These are phyloP conservation scores for Clupea harengus DNA, from an alignment of 2,113 vertebrate species.

Conservation along the genomic window DNA sequence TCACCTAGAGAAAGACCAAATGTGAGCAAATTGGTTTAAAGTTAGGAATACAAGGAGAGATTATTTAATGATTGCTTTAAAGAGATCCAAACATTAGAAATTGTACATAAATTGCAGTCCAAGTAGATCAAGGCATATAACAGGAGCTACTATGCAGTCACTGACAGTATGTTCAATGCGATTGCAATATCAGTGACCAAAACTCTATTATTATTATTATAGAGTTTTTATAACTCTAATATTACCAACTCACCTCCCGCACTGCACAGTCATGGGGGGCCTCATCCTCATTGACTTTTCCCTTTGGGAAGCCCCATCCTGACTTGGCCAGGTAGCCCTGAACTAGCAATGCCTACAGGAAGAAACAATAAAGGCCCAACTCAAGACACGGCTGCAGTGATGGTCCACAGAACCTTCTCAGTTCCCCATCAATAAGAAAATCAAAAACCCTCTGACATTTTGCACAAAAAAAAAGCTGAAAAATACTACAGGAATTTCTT, in stretches of 20 bases:
- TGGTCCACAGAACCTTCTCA: too few species aligned
- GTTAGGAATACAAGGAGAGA: background rate
- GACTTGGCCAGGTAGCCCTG: constrained; percentile 97
- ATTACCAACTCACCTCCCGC: constrained; percentile 79
- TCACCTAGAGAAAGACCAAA: constrained; percentile 59
- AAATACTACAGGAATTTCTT: background rate
- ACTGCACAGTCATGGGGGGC: constrained; percentile 95
- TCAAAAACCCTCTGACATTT: background rate
- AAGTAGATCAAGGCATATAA: background rate
- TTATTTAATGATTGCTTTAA: background rate
- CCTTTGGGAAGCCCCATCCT: constrained; percentile 98
- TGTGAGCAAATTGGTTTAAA: background rate
- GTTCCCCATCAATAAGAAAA: too few species aligned
- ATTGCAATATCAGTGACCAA: background rate
- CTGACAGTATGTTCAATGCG: background rate
- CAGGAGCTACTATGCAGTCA: too few species aligned
- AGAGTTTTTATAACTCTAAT: background rate
- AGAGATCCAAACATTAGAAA: background rate
- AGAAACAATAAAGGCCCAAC: background rate
- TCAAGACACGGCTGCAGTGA: background rate
- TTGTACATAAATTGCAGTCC: background rate
- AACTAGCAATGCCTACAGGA: constrained; percentile 84
- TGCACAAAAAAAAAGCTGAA: background rate
- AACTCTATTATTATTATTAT: background rate
- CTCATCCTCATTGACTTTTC: constrained; percentile 97